A percentile compares a stretch with the other conserved stretches of the same genome.
Evolutionary conservation across 2,113 vertebrate genomes (phyloP).

Genomic region (Cervus canadensis): DNA sequence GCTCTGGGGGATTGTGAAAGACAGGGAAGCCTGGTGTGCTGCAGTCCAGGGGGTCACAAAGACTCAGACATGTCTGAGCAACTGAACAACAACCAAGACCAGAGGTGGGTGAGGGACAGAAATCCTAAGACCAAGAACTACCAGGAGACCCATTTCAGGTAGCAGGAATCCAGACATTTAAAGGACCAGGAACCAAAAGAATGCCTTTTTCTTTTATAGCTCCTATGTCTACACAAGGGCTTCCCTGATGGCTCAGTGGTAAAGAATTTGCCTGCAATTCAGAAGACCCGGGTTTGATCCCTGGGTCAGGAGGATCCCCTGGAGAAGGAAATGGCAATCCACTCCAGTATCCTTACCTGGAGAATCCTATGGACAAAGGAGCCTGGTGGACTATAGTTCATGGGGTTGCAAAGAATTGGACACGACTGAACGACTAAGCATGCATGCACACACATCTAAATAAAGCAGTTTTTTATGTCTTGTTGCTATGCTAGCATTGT

Average conservation of each 20-base stretch:
- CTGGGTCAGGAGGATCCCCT: not conserved
- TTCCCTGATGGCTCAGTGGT: not conserved
- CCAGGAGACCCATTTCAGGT: not conserved
- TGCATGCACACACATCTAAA: not conserved
- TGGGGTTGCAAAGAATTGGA: not conserved
- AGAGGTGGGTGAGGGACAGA: not conserved
- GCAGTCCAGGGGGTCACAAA: rapidly evolving
- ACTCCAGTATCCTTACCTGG: not conserved
- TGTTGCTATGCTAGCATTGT: not conserved
- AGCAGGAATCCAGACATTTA: not conserved
- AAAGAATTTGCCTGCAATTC: not conserved
- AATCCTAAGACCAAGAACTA: not conserved
- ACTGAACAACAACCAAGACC: not conserved
- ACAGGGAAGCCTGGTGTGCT: not conserved
- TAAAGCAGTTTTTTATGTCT: not conserved
- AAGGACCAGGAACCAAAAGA: not conserved
- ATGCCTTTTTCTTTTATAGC: not conserved
- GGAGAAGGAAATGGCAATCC: not conserved
- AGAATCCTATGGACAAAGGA: not conserved
- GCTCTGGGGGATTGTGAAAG: not conserved
- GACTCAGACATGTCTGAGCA: not conserved
- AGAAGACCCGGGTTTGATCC: not conserved
- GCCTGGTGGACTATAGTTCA: not conserved
- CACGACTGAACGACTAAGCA: not conserved
- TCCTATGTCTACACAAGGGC: not conserved